A percentile compares a stretch with the other conserved stretches of the same genome.
Conservation (phyloP, 2,888 invertebrate species). For the Conops quadrifasciatus region DNA sequence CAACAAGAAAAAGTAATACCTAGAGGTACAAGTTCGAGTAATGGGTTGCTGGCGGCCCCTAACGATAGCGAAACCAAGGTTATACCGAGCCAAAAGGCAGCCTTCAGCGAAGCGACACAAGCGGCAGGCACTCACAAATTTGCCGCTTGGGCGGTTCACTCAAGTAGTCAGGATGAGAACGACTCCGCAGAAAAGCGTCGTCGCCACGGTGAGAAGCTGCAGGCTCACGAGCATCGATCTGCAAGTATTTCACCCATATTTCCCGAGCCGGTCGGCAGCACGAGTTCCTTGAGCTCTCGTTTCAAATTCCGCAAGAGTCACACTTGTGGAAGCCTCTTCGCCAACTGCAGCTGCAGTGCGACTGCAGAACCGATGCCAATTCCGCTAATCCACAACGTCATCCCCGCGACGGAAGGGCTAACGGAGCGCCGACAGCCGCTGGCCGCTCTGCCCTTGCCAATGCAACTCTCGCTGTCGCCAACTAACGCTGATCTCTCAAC, state of each 20-base stretch:
- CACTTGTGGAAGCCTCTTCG: slow-evolving; percentile 60
- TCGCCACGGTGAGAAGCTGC: slow-evolving; percentile 32
- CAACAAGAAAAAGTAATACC: too few species aligned
- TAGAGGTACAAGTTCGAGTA: slow-evolving; percentile 9
- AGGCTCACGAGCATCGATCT: slow-evolving; percentile 42
- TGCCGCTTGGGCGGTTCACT: slow-evolving; percentile 27
- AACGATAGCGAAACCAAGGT: neutral
- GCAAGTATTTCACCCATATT: slow-evolving; percentile 46
- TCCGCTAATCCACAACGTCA: slow-evolving; percentile 27
- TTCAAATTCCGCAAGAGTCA: slow-evolving; percentile 57
- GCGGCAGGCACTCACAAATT: slow-evolving; percentile 9
- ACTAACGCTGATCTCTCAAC: slow-evolving; percentile 42
- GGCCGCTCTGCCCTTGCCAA: slow-evolving; percentile 25
- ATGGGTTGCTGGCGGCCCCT: neutral
- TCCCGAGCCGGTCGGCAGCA: slow-evolving; percentile 16
- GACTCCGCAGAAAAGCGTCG: slow-evolving; percentile 11
- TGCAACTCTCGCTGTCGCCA: slow-evolving; percentile 41
- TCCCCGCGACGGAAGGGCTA: slow-evolving; percentile 35
- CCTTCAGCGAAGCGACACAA: neutral
- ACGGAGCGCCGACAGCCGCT: slow-evolving; percentile 32
- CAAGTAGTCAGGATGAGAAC: slow-evolving; percentile 44
- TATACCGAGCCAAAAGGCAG: neutral
- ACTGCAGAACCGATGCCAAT: slow-evolving; percentile 33
- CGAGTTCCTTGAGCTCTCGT: slow-evolving; percentile 48
- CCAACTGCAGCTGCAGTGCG: slow-evolving; percentile 55